A percentile compares a stretch with the other conserved stretches of the same genome.
These are phyloP conservation scores for Hyles lineata DNA, from an alignment of 2,888 invertebrate species.

Conservation along the genomic window DNA sequence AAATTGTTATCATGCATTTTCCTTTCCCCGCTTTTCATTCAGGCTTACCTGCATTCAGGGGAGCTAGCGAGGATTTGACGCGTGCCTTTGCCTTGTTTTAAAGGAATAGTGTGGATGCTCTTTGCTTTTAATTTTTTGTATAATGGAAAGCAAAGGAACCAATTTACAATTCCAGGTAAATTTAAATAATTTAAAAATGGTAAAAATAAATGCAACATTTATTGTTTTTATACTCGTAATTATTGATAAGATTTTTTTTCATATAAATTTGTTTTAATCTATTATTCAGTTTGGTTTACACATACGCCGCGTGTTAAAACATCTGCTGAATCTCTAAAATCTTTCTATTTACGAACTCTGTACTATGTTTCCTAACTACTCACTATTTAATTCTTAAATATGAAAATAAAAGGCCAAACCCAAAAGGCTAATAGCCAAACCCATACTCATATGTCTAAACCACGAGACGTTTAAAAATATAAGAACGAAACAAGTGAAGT, in stretches of 20 bases:
- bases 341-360: too few species aligned
- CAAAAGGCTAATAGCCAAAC: neutral
- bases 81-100: conserved; percentile 11
- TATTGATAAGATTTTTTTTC: too few species aligned
- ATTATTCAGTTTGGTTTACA: too few species aligned
- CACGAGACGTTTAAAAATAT: conserved; percentile 22
- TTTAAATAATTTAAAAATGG: too few species aligned
- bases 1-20: conserved; percentile 57
- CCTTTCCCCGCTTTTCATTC: conserved; percentile 36
- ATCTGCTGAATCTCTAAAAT: too few species aligned
- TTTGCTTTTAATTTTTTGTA: neutral
- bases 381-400: neutral
- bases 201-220: too few species aligned
- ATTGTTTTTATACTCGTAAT: too few species aligned
- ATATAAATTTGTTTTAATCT: too few species aligned
- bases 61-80: neutral
- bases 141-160: neutral
- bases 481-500: conserved; percentile 11
- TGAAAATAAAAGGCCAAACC: neutral
- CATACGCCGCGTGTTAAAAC: too few species aligned
- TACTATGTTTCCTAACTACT: neutral
- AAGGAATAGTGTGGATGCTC: conserved; percentile 1
- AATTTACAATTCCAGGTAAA: neutral
- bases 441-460: neutral
- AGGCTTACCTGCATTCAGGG: conserved; percentile 30